Conservation (phyloP, 2,888 invertebrate species). For the Cantharis rufa region DNA sequence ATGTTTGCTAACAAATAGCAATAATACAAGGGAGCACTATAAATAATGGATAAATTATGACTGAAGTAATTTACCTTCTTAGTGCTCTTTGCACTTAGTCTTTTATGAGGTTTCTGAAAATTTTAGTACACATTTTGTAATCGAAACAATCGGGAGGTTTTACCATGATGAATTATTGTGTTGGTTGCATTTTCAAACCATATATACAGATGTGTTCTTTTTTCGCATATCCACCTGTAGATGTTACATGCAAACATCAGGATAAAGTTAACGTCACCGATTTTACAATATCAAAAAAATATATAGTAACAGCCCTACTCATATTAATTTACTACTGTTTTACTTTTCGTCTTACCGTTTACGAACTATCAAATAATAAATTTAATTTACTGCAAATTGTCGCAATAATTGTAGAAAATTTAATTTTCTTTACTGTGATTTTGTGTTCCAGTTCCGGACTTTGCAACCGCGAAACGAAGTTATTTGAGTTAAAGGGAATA, state of each 20-base stretch:
- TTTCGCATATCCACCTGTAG: neutral
- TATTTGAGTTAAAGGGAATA: neutral
- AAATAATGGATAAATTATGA: no score
- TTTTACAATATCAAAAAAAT: neutral
- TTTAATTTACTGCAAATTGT: neutral
- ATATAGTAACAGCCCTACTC: neutral
- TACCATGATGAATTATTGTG: neutral
- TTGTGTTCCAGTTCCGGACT: neutral
- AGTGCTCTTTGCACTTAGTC: no score
- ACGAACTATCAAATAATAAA: neutral
- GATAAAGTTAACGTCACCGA: neutral
- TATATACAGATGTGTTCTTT: neutral
- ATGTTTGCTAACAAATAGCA: no score
- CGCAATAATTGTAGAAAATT: neutral
- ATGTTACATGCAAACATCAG: neutral
- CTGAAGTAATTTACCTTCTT: no score
- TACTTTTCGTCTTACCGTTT: neutral
- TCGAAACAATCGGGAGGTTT: neutral
- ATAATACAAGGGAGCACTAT: no score
- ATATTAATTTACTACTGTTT: neutral
- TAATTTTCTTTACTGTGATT: neutral
- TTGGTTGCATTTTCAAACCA: neutral
- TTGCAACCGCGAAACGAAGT: neutral
- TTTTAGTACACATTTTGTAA: neutral
- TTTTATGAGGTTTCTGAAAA: neutral